These are phyloP conservation scores for Sinonovacula constricta DNA, from an alignment of 1,140 invertebrate genomes.

Conservation along the genomic window DNA sequence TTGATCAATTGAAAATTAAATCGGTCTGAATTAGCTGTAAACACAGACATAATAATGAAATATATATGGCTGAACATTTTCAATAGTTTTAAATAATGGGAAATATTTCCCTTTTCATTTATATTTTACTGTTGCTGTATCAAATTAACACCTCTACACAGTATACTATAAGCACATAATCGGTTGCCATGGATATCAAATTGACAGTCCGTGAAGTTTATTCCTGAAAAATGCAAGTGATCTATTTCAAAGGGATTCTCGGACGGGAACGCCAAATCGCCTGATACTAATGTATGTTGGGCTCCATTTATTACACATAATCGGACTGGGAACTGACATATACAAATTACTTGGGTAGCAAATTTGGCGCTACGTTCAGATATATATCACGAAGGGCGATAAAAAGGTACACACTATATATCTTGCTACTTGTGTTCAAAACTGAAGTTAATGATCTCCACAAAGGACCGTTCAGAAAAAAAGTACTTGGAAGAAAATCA, in stretches of 20 bases:
- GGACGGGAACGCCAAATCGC: constrained; percentile 39
- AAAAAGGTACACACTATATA: constrained; percentile 44
- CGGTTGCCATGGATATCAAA: too few relatives aligned
- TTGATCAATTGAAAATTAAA: too few relatives aligned
- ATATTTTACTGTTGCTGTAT: too few relatives aligned
- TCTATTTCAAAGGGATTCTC: constrained; percentile 51
- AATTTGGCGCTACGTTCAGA: constrained; percentile 50
- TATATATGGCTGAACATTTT: too few relatives aligned
- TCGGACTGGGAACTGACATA: constrained; percentile 49
- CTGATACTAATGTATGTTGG: constrained; percentile 47
- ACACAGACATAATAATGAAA: too few relatives aligned
- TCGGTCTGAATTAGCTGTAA: too few relatives aligned
- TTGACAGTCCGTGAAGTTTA: constrained; percentile 35
- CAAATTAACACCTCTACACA: too few relatives aligned
- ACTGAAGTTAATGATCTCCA: neutral
- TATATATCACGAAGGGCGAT: constrained; percentile 27
- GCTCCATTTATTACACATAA: constrained; percentile 49
- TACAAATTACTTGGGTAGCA: constrained; percentile 48
- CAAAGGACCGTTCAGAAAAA: constrained; percentile 7
- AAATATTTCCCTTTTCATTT: too few relatives aligned
- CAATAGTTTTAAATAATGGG: too few relatives aligned
- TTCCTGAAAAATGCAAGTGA: constrained; percentile 45
- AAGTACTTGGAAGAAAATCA: constrained; percentile 29
- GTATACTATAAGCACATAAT: too few relatives aligned
- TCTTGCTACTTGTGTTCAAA: constrained; percentile 26